Evolutionary conservation across 2,888 invertebrate species (phyloP).

Genomic region (Pseudococcus longispinus): DNA sequence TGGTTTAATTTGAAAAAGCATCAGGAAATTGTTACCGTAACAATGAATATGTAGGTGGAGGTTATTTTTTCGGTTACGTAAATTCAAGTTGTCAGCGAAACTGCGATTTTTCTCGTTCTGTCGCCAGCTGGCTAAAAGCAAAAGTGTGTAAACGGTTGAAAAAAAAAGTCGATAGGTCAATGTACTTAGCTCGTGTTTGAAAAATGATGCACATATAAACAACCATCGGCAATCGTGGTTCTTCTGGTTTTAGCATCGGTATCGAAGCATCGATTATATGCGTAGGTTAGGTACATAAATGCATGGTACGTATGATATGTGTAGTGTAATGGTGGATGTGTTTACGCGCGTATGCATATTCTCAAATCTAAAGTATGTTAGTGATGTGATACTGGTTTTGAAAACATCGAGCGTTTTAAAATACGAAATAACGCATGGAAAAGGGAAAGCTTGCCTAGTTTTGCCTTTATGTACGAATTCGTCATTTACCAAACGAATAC

Average conservation of each 20-base stretch:
- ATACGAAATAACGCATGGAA: slow-evolving; percentile 8
- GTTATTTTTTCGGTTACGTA: neutral
- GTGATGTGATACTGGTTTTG: slow-evolving; percentile 32
- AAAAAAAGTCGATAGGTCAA: slow-evolving; percentile 20
- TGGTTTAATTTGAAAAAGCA: neutral
- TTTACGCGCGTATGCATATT: neutral
- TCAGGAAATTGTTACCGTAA: neutral
- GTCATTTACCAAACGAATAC: neutral
- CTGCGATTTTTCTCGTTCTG: neutral
- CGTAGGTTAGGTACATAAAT: neutral
- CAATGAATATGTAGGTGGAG: neutral
- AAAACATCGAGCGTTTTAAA: neutral
- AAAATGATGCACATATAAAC: neutral
- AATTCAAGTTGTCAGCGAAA: neutral
- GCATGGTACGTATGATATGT: neutral
- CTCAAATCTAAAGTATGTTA: slow-evolving; percentile 13
- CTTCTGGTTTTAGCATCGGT: neutral
- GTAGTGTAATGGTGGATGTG: neutral
- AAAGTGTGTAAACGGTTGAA: neutral
- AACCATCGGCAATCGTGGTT: neutral
- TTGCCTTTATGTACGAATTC: neutral
- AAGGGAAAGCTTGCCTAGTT: slow-evolving; percentile 24
- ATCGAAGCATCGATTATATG: neutral
- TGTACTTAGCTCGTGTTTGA: neutral
- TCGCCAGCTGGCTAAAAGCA: neutral